These are phyloP conservation scores for Indicator maculatus DNA, from an alignment of 2,113 vertebrate genomes.

Conservation along the genomic window DNA sequence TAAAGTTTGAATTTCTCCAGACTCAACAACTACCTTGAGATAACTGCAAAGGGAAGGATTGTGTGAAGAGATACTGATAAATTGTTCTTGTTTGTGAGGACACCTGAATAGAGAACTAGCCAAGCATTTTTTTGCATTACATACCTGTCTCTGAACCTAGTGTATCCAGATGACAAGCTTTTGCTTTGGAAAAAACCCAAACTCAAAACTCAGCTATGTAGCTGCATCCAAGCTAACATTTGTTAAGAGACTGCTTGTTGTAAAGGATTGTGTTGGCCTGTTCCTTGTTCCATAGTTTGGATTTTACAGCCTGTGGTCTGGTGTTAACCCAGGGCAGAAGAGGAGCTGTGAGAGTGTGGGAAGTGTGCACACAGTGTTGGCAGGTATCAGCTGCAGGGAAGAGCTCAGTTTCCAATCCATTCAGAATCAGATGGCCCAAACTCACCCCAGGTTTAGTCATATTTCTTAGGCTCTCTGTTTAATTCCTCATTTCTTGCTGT, in stretches of 20 bases:
- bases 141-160: neutral
- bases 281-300: neutral
- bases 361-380: neutral
- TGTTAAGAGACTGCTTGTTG: neutral
- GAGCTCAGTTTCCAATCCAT: neutral
- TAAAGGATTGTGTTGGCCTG: neutral
- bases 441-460: neutral
- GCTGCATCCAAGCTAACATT: neutral
- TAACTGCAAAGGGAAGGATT: neutral
- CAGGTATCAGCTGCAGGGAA: neutral
- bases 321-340: neutral
- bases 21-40: neutral
- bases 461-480: neutral
- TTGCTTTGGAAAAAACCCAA: neutral
- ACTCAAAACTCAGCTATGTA: neutral
- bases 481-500: neutral
- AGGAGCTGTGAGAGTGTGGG: neutral
- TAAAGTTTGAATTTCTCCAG: neutral
- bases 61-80: neutral
- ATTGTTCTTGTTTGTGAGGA: neutral
- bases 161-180: neutral
- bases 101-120: neutral
- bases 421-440: constrained; percentile 13
- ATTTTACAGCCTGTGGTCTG: neutral
- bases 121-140: neutral